Percentiles rank a stretch among this genome's conserved stretches.
Evolutionary conservation across 2,888 invertebrate species (phyloP).

Genomic region (Hylaea fasciaria): DNA sequence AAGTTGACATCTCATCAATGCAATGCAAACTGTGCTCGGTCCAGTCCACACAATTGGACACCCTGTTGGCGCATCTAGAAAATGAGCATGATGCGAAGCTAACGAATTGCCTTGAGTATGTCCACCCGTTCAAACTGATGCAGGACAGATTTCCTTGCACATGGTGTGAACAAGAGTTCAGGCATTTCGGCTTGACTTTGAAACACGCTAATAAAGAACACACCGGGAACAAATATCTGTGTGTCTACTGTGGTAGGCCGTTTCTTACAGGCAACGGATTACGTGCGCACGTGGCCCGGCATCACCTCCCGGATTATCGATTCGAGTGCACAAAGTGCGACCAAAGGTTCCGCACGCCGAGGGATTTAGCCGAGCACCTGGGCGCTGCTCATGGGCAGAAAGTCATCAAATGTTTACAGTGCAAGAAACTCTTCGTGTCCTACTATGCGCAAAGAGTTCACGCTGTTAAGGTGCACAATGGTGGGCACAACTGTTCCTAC

Average conservation of each 20-base stretch:
- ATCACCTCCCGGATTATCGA: slow-evolving; percentile 11
- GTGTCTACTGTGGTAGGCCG: slow-evolving; percentile 32
- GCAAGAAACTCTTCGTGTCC: slow-evolving; percentile 65
- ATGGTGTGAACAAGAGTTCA: slow-evolving; percentile 25
- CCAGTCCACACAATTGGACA: slow-evolving; percentile 20
- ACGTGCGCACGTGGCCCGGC: slow-evolving; percentile 19
- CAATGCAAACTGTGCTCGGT: slow-evolving; percentile 39
- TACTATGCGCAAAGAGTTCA: slow-evolving; percentile 67
- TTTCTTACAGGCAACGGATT: slow-evolving; percentile 17
- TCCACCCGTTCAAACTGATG: slow-evolving; percentile 30
- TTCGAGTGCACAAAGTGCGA: slow-evolving; percentile 30
- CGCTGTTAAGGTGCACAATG: slow-evolving; percentile 56
- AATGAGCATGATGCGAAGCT: slow-evolving; percentile 38
- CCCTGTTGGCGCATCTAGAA: slow-evolving; percentile 35
- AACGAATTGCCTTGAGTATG: slow-evolving; percentile 11
- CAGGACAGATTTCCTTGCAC: slow-evolving; percentile 34
- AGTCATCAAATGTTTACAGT: slow-evolving; percentile 56
- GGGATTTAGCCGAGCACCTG: slow-evolving; percentile 23
- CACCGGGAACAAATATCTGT: slow-evolving; percentile 24
- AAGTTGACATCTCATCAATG: slow-evolving; percentile 57
- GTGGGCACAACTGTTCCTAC: slow-evolving; percentile 65
- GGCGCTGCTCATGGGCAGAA: slow-evolving; percentile 30
- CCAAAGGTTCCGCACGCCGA: slow-evolving; percentile 12
- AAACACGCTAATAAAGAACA: slow-evolving; percentile 31
- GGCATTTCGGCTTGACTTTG: slow-evolving; percentile 25